Evolutionary conservation across 1,140 invertebrate species (phyloP), one percentile per base, ranked within the genome.

Genomic region (Eciton burchellii): DNA sequence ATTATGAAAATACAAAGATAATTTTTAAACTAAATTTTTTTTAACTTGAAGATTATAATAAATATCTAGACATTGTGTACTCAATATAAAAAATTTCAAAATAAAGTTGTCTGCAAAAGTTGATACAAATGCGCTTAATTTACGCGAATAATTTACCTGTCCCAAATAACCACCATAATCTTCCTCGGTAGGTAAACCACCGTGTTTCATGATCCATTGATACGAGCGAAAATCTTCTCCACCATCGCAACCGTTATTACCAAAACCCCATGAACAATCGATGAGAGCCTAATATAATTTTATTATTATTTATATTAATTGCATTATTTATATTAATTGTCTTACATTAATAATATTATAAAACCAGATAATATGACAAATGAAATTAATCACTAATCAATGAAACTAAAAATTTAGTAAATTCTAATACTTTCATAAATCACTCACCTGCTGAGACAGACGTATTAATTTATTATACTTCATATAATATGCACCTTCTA

Each of bases 181-280:
- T 62, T 98, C 98, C 90, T 99, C 98, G 16, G 97, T 96, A 8
- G 98, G 97, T 45, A 99, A 95, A 70, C 98, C 97, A 21, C 97
- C 98, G 89, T 97, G 96, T 92, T 98, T 97, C 95, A 98, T 96
- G 89, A 99, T 98, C 97, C 97, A 99, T 84, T 98, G 95, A 91
- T 99, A 99, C 0, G 98, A 96, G 77, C 98, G 95, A 92, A 97
- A 99, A 93, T 98, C 97, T 94, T 99, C 98, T 63, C 98, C 98
- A 26, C 98, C 98, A 94, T 99, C 98, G 93, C 98, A 99, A 3
- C 98, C 99, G 94, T 99, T 99, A 93, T 99, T 99, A 21, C 98
- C 97, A 92, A 95, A 97, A 89, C 97, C 97, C 98, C 98, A 99
- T n/a, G 97, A 98, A 93, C 98, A 99, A 94, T 99, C 98, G 82